phyloP scores from a whole-genome alignment of 2,888 invertebrate genomes.

The Polietes domitor region DNA sequence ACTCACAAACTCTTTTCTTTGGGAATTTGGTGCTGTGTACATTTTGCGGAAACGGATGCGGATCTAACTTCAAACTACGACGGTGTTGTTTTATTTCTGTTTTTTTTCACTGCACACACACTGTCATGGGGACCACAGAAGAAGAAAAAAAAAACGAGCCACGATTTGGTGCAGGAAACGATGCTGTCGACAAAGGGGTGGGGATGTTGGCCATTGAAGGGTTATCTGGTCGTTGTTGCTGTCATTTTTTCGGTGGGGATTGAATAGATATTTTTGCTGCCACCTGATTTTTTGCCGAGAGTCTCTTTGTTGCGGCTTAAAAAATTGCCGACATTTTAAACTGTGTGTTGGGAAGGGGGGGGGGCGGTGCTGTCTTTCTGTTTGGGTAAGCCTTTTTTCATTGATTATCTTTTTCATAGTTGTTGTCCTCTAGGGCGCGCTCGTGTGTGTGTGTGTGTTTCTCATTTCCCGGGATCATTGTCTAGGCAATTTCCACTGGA shows the following conservation, averaged over 20 bases:
- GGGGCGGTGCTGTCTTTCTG: not conserved
- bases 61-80: slow-evolving; percentile 37
- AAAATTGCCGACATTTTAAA: not conserved
- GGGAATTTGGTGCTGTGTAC: not conserved
- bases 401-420: not conserved
- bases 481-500: slow-evolving; percentile 47
- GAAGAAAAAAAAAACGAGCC: not conserved
- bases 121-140: too few species aligned
- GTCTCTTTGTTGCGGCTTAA: not conserved
- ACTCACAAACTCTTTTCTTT: not conserved
- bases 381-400: not conserved
- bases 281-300: not conserved
- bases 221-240: not conserved
- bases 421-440: not conserved
- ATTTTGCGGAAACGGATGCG: slow-evolving; percentile 55
- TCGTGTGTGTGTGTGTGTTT: too few species aligned
- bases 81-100: not conserved
- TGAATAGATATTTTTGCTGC: not conserved
- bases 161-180: not conserved
- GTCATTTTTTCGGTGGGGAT: not conserved
- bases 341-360: not conserved
- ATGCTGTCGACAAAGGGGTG: not conserved
- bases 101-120: not conserved
- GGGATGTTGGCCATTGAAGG: not conserved
- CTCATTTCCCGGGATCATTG: not conserved